These are phyloP conservation scores for Colaptes auratus DNA, from an alignment of 2,113 vertebrate species.

Conservation along the genomic window DNA sequence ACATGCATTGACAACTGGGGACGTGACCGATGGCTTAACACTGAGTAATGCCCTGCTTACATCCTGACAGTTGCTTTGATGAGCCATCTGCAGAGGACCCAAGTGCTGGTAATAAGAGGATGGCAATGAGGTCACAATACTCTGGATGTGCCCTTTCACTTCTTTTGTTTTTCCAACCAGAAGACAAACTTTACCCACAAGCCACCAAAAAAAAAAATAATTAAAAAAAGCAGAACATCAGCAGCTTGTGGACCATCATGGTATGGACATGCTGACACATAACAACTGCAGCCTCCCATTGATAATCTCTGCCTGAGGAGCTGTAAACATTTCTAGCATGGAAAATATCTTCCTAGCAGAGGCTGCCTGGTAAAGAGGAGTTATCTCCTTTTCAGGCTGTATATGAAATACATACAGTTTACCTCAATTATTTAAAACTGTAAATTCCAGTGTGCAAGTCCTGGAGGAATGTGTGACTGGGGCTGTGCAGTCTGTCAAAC, in stretches of 20 bases:
- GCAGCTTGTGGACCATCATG: rapidly evolving
- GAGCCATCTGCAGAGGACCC: not conserved
- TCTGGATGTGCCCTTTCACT: not conserved
- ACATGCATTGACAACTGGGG: not conserved
- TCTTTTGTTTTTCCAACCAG: not conserved
- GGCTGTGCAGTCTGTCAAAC: conserved; percentile 26
- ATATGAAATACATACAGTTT: conserved; percentile 41
- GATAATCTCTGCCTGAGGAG: not conserved
- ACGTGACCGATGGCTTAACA: not conserved
- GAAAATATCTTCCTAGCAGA: conserved; percentile 23
- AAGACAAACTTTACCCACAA: not conserved
- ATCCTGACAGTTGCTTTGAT: not conserved
- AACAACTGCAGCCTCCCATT: not conserved
- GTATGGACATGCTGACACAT: not conserved
- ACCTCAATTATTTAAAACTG: conserved; percentile 18
- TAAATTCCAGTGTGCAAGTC: conserved; percentile 28
- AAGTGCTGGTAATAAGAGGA: not conserved
- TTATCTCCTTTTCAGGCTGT: conserved; percentile 27
- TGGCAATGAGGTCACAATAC: not conserved
- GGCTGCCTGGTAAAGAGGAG: not conserved
- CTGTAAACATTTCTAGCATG: conserved; percentile 33
- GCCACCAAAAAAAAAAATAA: not conserved
- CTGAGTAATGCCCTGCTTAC: not conserved
- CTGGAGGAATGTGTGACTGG: conserved; percentile 53
- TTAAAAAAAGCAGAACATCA: not conserved